Percentiles rank a stretch among this genome's conserved stretches.
phyloP scores from a whole-genome alignment of 2,797 vertebrate species.

The Lagodon rhomboides region DNA sequence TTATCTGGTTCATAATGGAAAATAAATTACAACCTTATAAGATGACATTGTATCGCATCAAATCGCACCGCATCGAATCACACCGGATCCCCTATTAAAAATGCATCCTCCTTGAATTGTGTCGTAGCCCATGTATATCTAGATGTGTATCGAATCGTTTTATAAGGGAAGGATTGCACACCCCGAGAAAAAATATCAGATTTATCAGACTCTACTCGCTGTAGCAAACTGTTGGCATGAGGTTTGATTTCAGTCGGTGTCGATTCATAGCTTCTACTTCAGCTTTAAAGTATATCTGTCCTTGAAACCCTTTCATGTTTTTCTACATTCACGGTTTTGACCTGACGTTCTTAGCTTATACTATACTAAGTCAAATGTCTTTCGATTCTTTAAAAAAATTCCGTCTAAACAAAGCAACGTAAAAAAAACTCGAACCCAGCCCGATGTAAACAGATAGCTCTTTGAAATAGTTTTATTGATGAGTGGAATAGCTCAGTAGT shows the following conservation, averaged over 20 bases:
- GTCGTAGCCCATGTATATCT: too few relatives aligned
- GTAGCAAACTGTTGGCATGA: background rate
- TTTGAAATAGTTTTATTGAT: conserved; percentile 36
- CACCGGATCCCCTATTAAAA: too few relatives aligned
- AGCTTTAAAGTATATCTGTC: background rate
- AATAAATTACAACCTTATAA: too few relatives aligned
- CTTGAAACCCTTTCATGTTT: conserved; percentile 17
- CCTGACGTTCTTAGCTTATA: background rate
- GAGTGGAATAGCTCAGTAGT: conserved; percentile 25
- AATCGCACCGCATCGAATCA: too few relatives aligned
- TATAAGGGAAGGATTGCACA: too few relatives aligned
- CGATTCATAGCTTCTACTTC: background rate
- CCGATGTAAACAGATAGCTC: conserved; percentile 1
- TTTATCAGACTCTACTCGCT: background rate
- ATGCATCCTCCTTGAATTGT: too few relatives aligned
- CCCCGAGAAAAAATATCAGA: too few relatives aligned
- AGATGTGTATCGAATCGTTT: too few relatives aligned
- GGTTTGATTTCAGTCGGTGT: background rate
- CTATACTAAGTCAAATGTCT: conserved; percentile 1
- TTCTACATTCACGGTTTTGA: conserved; percentile 6
- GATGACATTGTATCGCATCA: too few relatives aligned
- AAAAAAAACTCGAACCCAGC: background rate
- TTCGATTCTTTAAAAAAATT: background rate
- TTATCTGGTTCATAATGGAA: too few relatives aligned
- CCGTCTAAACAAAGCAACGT: conserved; percentile 20